phyloP scores from a whole-genome alignment of 2,113 vertebrate genomes.

The Bubo bubo region DNA sequence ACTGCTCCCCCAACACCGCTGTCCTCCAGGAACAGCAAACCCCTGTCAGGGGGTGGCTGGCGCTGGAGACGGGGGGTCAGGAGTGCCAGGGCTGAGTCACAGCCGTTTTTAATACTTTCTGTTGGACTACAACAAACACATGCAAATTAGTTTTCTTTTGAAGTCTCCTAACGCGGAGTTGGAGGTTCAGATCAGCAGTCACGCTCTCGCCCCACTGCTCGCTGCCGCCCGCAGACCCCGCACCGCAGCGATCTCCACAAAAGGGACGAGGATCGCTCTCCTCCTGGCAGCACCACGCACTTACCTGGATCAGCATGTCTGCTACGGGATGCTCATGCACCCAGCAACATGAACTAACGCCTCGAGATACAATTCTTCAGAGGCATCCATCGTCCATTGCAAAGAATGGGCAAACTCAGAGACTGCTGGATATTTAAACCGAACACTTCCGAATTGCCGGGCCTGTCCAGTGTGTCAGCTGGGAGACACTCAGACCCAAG shows the following conservation, averaged over 20 bases:
- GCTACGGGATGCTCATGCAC: fast-evolving
- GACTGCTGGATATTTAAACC: too few species aligned
- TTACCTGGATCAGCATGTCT: fast-evolving
- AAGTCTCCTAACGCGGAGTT: fast-evolving
- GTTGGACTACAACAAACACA: not conserved
- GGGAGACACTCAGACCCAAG: fast-evolving
- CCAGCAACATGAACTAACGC: not conserved
- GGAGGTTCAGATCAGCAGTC: not conserved
- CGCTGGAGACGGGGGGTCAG: not conserved
- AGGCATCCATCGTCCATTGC: fast-evolving
- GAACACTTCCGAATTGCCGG: fast-evolving
- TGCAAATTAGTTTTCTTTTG: not conserved
- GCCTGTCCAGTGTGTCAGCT: not conserved
- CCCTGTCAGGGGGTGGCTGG: not conserved
- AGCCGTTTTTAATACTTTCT: not conserved
- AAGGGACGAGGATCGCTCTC: not conserved
- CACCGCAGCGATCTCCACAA: fast-evolving
- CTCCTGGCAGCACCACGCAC: not conserved
- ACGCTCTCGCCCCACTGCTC: not conserved
- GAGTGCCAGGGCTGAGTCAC: not conserved
- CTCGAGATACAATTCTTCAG: fast-evolving
- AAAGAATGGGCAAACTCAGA: too few species aligned
- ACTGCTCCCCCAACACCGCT: not conserved
- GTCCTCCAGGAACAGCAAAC: not conserved
- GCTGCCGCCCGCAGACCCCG: not conserved